Percentiles rank a stretch among this genome's conserved stretches.
These are phyloP conservation scores for Catharus fuscescens DNA, from an alignment of 2,113 vertebrate species.

Conservation along the genomic window DNA sequence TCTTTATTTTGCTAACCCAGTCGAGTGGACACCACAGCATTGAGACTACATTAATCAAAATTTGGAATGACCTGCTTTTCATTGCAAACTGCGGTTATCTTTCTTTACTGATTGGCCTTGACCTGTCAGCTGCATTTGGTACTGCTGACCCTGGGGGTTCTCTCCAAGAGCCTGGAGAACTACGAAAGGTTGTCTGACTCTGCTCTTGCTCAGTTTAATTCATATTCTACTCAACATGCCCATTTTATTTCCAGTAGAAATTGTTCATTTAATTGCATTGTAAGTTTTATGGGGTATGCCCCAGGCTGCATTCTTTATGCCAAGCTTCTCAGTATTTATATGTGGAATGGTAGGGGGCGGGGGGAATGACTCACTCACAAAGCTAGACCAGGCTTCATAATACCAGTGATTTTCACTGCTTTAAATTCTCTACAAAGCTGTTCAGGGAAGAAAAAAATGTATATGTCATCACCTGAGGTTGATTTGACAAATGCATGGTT, in stretches of 20 bases:
- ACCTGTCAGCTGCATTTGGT: conserved; percentile 62
- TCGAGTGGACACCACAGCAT: conserved; percentile 13
- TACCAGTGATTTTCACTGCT: conserved; percentile 54
- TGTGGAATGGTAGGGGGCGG: conserved; percentile 25
- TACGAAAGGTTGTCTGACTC: conserved; percentile 33
- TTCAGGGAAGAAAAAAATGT: background rate
- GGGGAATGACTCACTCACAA: conserved; percentile 46
- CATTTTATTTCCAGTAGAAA: conserved; percentile 82
- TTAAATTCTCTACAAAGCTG: conserved; percentile 48
- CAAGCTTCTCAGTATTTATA: conserved; percentile 79
- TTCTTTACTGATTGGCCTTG: conserved; percentile 71
- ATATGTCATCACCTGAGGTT: background rate
- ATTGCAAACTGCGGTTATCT: conserved; percentile 63
- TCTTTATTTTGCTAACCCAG: conserved; percentile 55
- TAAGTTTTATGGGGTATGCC: conserved; percentile 82
- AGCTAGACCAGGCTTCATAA: conserved; percentile 68
- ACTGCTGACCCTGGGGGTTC: conserved; percentile 41
- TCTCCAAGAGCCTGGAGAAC: conserved; percentile 43
- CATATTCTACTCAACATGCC: conserved; percentile 76
- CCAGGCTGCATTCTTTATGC: conserved; percentile 79
- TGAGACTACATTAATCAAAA: conserved; percentile 62
- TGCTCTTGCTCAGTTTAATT: conserved; percentile 72
- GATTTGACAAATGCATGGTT: background rate
- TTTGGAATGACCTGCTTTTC: conserved; percentile 62
- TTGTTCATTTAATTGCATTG: conserved; percentile 84